Percentiles rank a stretch among this genome's conserved stretches.
Conservation (phyloP, 2,888 invertebrate species). For the Cynaeus angustus region DNA sequence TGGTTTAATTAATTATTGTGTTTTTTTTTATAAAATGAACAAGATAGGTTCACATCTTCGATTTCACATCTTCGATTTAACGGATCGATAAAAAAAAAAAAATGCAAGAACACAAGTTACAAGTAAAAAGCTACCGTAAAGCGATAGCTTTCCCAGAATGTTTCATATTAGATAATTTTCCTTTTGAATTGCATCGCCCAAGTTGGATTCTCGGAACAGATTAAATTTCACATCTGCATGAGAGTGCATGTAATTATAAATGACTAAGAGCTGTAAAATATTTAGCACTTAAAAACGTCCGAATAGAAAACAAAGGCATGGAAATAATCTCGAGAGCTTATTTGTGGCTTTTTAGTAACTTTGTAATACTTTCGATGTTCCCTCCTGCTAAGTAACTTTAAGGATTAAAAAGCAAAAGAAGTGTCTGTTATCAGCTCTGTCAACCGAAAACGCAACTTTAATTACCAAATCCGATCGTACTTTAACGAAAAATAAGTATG, state of each 20-base stretch:
- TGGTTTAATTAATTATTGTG: no score
- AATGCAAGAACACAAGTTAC: no score
- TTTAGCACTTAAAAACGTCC: conserved; percentile 19
- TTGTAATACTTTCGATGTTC: conserved; percentile 21
- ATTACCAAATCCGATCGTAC: conserved; percentile 5
- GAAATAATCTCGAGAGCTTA: conserved; percentile 19
- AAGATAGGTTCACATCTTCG: no score
- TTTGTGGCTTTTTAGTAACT: conserved; percentile 32
- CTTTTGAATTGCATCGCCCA: conserved; percentile 20
- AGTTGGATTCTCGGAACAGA: conserved; percentile 1
- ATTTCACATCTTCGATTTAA: no score
- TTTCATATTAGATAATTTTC: not conserved
- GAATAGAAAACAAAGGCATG: conserved; percentile 2
- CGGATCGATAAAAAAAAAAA: no score
- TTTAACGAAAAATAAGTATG: no score
- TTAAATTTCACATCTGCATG: conserved; percentile 4
- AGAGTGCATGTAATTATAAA: conserved; percentile 11
- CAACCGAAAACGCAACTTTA: conserved; percentile 1
- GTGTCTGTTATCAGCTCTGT: conserved; percentile 21
- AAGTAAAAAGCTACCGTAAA: no score
- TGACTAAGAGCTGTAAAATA: not conserved
- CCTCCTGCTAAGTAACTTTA: conserved; percentile 7
- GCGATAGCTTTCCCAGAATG: no score
- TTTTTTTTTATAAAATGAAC: no score
- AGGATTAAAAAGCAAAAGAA: conserved; percentile 15